Evolutionary conservation across 2,888 invertebrate genomes (phyloP).

Genomic region (Athetis lepigone): DNA sequence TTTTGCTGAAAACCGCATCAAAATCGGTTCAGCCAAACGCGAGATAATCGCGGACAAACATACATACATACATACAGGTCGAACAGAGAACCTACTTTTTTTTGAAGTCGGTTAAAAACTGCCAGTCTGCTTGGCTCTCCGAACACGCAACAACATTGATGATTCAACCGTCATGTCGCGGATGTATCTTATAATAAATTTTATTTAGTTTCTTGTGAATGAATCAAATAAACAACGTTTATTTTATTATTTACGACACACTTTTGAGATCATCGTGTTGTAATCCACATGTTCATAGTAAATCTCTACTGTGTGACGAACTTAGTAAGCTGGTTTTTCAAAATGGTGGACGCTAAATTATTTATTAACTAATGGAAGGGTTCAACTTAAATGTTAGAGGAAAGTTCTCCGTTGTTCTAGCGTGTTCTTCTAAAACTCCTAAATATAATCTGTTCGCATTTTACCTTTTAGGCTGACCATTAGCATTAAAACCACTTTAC

Average conservation of each 20-base stretch:
- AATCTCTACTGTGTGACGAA: constrained; percentile 6
- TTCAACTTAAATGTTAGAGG: constrained; percentile 1
- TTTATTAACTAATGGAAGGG: constrained; percentile 19
- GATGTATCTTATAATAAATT: constrained; percentile 29
- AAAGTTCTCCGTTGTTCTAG: constrained; percentile 3
- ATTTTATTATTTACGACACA: constrained; percentile 32
- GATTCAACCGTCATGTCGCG: constrained; percentile 21
- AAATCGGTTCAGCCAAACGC: too few relatives aligned
- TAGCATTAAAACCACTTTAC: too few relatives aligned
- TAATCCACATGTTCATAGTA: constrained; percentile 15
- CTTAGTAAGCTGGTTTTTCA: constrained; percentile 8
- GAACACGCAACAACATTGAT: constrained; percentile 13
- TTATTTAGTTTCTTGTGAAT: constrained; percentile 44
- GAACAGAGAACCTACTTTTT: neutral
- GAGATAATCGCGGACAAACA: too few relatives aligned
- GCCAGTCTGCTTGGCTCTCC: neutral
- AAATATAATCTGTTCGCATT: constrained; percentile 2
- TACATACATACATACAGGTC: too few relatives aligned
- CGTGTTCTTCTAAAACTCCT: constrained; percentile 20
- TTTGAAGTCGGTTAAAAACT: neutral
- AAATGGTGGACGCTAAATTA: constrained; percentile 20
- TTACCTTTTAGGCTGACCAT: constrained; percentile 1
- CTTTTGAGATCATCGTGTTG: constrained; percentile 16
- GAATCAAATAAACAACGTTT: constrained; percentile 28
- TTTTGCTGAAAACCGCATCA: too few relatives aligned